Evolutionary conservation across 2,888 invertebrate species (phyloP).

Genomic region (Aelia acuminata): DNA sequence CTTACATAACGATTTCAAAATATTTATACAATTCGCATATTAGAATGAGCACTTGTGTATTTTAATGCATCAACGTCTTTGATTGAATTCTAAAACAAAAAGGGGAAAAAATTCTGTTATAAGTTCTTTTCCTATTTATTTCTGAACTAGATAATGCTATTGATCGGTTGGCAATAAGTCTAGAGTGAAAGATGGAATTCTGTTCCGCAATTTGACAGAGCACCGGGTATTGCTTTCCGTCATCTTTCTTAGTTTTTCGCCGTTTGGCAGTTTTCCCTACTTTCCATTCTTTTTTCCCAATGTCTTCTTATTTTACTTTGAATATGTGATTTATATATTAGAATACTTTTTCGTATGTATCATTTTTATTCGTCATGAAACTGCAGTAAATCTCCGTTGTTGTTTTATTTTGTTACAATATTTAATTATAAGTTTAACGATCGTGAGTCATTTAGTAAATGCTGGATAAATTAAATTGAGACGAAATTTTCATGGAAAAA

Average conservation of each 20-base stretch:
- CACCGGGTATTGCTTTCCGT: neutral
- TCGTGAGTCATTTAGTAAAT: too few relatives aligned
- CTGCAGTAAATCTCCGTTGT: too few relatives aligned
- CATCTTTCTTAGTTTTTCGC: conserved; percentile 21
- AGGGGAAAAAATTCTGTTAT: neutral
- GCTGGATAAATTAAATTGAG: too few relatives aligned
- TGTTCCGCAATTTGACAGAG: neutral
- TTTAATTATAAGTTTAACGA: too few relatives aligned
- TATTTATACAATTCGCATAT: too few relatives aligned
- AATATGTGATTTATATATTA: neutral
- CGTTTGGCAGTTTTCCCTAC: neutral
- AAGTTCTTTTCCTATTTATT: neutral
- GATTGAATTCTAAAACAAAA: too few relatives aligned
- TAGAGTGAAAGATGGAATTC: neutral
- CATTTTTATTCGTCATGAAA: neutral
- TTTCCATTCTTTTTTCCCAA: neutral
- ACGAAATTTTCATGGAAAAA: too few relatives aligned
- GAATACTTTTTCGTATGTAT: neutral
- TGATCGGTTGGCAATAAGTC: neutral
- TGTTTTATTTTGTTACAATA: too few relatives aligned
- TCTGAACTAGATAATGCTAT: neutral
- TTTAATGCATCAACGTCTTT: too few relatives aligned
- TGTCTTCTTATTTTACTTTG: neutral
- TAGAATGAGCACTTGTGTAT: too few relatives aligned
- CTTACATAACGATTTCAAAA: too few relatives aligned